Conservation (phyloP, 2,888 invertebrate species). For the Rhingia campestris region DNA sequence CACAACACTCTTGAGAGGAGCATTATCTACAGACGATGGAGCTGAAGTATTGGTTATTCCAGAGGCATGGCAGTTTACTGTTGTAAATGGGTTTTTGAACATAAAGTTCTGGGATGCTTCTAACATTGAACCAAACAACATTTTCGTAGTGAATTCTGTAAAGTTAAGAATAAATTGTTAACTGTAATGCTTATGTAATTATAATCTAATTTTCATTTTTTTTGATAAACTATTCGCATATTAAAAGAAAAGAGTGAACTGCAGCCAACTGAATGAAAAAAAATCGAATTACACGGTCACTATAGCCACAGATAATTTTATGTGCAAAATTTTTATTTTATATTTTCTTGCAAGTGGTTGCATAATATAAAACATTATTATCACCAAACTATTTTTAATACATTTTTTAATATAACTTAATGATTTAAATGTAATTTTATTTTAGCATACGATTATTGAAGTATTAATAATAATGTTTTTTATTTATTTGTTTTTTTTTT, state of each 20-base stretch:
- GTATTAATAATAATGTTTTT: neutral
- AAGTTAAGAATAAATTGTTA: constrained; percentile 1
- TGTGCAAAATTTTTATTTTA: too few relatives aligned
- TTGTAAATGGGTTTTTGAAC: constrained; percentile 86
- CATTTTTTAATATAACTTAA: neutral
- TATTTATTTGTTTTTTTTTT: constrained; percentile 1
- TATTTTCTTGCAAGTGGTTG: constrained; percentile 13
- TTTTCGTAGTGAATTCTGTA: constrained; percentile 64
- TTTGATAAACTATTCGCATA: neutral
- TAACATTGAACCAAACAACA: constrained; percentile 86
- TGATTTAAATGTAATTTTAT: neutral
- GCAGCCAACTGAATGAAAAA: neutral
- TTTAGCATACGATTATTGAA: too few relatives aligned
- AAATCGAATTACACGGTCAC: neutral
- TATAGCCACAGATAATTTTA: too few relatives aligned
- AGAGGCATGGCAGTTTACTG: constrained; percentile 84
- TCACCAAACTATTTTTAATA: neutral
- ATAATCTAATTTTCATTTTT: neutral
- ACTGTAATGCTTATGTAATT: neutral
- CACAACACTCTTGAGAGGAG: constrained; percentile 72
- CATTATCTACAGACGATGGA: constrained; percentile 71
- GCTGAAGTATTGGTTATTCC: constrained; percentile 60
- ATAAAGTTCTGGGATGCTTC: constrained; percentile 86
- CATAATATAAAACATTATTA: constrained; percentile 8
- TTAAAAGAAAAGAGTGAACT: neutral